phyloP scores from a whole-genome alignment of 2,888 invertebrate genomes.

The Rhagophthalmus giganteus region DNA sequence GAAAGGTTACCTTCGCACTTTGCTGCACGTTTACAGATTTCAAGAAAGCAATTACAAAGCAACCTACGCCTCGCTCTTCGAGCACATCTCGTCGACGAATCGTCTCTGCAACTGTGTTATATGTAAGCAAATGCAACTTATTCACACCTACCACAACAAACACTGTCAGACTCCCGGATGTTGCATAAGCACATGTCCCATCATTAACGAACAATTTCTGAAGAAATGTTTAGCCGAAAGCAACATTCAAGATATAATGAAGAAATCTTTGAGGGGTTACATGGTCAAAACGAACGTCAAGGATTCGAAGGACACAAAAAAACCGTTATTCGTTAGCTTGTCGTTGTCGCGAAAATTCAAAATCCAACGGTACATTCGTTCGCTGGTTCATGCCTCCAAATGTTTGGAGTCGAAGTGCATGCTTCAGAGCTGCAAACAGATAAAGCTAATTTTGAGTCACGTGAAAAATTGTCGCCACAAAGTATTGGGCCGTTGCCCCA shows the following conservation, averaged over 20 bases:
- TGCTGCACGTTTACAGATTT: neutral
- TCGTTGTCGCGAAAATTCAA: conserved; percentile 5
- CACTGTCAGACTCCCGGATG: conserved; percentile 6
- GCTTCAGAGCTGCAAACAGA: conserved; percentile 10
- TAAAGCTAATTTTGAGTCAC: conserved; percentile 11
- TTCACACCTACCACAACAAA: conserved; percentile 3
- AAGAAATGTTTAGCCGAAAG: conserved; percentile 1
- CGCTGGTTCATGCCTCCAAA: conserved; percentile 7
- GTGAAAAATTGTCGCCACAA: conserved; percentile 11
- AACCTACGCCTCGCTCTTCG: neutral
- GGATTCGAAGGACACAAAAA: neutral
- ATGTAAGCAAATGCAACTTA: conserved; percentile 6
- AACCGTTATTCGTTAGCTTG: neutral
- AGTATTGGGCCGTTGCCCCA: conserved; percentile 5
- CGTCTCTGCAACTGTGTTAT: conserved; percentile 4
- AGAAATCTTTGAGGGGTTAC: neutral
- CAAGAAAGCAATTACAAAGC: neutral
- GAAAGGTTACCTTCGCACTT: neutral
- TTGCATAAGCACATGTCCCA: neutral
- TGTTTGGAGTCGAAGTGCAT: conserved; percentile 11
- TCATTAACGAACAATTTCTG: conserved; percentile 3
- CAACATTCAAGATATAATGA: neutral
- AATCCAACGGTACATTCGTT: conserved; percentile 13
- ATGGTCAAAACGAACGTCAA: neutral
- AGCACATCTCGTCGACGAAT: conserved; percentile 1